These are phyloP conservation scores for Cybosia mesomella DNA, from an alignment of 2,888 invertebrate genomes.

Conservation along the genomic window DNA sequence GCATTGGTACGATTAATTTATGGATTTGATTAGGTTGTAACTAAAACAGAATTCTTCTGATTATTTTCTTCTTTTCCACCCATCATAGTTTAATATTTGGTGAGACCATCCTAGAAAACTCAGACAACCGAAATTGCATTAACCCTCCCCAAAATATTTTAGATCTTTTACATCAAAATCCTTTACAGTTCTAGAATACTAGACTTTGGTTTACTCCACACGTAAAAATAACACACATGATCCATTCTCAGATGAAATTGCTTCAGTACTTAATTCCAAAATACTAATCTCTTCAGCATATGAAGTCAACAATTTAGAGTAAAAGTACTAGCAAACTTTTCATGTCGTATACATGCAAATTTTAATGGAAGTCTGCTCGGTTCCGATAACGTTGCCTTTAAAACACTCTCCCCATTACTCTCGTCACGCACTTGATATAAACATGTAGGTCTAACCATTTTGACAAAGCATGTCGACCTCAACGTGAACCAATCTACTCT, in stretches of 20 bases:
- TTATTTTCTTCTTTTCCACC: too few species aligned
- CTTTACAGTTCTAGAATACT: too few species aligned
- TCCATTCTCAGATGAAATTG: neutral
- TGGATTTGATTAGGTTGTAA: too few species aligned
- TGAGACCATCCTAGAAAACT: too few species aligned
- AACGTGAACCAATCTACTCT: constrained; percentile 1
- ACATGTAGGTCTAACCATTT: constrained; percentile 4
- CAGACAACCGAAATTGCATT: too few species aligned
- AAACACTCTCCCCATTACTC: constrained; percentile 10
- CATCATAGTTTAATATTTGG: too few species aligned
- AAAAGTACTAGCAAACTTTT: constrained; percentile 3
- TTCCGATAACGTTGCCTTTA: constrained; percentile 11
- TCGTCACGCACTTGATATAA: constrained; percentile 2
- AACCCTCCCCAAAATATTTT: too few species aligned
- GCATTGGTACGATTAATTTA: too few species aligned
- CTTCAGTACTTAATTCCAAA: neutral
- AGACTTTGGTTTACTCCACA: too few species aligned
- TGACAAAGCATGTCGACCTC: constrained; percentile 12
- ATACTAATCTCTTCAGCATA: neutral
- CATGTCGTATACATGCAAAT: constrained; percentile 7
- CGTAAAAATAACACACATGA: neutral
- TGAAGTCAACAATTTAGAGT: neutral
- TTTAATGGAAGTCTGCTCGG: constrained; percentile 14
- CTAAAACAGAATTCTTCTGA: too few species aligned
- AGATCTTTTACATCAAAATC: too few species aligned